phyloP scores from a whole-genome alignment of 2,113 vertebrate species.

The Lampris megalopsis region DNA sequence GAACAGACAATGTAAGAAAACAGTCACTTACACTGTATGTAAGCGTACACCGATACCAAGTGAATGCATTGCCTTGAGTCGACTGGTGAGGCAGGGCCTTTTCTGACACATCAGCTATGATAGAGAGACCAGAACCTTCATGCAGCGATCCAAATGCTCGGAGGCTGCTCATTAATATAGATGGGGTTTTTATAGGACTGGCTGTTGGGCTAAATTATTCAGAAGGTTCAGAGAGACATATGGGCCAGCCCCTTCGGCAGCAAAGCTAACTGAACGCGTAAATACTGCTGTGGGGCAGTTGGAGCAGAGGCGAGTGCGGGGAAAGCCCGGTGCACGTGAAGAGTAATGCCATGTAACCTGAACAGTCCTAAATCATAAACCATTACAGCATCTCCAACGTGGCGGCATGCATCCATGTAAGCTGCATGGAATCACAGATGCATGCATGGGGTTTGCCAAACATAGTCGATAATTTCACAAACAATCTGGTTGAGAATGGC shows the following conservation, averaged over 20 bases:
- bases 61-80: conserved; percentile 6
- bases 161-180: conserved; percentile 82
- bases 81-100: conserved; percentile 25
- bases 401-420: conserved; percentile 19
- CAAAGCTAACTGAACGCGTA: conserved; percentile 68
- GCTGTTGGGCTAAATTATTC: conserved; percentile 82
- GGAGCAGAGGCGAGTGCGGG: conserved; percentile 39
- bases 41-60: background rate
- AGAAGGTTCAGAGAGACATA: conserved; percentile 74
- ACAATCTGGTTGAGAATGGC: background rate
- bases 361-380: conserved; percentile 63
- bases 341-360: conserved; percentile 53
- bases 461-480: conserved; percentile 20
- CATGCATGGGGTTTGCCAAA: background rate
- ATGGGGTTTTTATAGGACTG: conserved; percentile 82
- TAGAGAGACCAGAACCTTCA: conserved; percentile 54
- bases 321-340: conserved; percentile 38
- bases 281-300: conserved; percentile 68
- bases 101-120: conserved; percentile 47
- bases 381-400: conserved; percentile 46
- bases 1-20: background rate
- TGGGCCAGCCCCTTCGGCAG: conserved; percentile 63
- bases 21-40: background rate
- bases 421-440: conserved; percentile 4
- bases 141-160: conserved; percentile 69